Evolutionary conservation across 2,113 vertebrate genomes (phyloP).

Genomic region (Ptychochromis oligacanthus): DNA sequence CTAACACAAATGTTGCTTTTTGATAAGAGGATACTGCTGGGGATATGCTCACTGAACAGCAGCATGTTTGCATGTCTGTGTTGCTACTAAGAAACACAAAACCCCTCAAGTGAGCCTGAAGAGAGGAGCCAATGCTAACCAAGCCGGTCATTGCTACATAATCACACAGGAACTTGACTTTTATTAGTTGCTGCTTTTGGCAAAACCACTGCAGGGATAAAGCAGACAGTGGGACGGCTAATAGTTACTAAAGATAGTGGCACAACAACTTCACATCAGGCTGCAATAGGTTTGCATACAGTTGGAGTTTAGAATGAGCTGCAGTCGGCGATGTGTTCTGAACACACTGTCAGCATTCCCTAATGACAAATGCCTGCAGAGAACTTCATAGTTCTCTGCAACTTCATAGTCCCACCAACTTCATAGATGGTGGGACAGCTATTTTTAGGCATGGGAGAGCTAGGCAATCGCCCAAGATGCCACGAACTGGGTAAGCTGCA

Average conservation of each 20-base stretch:
- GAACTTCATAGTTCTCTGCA: background rate
- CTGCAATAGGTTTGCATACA: background rate
- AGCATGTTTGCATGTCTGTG: background rate
- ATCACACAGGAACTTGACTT: background rate
- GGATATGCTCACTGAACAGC: background rate
- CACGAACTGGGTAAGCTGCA: background rate
- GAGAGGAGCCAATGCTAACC: background rate
- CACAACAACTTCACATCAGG: background rate
- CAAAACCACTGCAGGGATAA: background rate
- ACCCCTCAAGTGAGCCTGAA: background rate
- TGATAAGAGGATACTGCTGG: background rate
- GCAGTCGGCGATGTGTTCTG: background rate
- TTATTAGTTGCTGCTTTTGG: background rate
- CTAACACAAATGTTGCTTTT: background rate
- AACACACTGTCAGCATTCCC: background rate
- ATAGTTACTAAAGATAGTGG: background rate
- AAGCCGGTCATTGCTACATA: background rate
- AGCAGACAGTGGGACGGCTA: fast-evolving
- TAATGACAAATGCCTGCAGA: background rate
- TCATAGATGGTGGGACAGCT: background rate
- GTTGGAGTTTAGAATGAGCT: background rate
- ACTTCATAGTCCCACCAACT: no score
- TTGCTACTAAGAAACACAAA: background rate
- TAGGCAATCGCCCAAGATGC: background rate
- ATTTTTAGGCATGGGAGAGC: background rate